A percentile compares a stretch with the other conserved stretches of the same genome.
Conservation (phyloP, 2,797 vertebrate genomes). For the Tamandua tetradactyla region DNA sequence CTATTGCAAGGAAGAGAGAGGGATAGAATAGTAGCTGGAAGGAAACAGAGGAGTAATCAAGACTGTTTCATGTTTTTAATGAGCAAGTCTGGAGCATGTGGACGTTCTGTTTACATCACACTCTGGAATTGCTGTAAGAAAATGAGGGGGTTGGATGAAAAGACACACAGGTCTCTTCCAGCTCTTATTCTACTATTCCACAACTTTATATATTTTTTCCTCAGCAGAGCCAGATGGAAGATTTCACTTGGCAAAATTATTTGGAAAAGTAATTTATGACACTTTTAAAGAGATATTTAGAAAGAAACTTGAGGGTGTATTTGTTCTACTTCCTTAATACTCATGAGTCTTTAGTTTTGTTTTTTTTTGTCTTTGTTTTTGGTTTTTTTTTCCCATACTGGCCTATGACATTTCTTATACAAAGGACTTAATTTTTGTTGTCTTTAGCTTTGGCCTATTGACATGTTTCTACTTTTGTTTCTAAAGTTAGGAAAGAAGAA, state of each 20-base stretch:
- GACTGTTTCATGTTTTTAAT: conserved; percentile 41
- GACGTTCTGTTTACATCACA: conserved; percentile 64
- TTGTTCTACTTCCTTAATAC: conserved; percentile 2
- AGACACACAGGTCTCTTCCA: background rate
- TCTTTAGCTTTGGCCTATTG: background rate
- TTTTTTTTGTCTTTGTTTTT: no score
- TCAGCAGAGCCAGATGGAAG: conserved; percentile 53
- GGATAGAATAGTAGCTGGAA: background rate
- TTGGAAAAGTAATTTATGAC: conserved; percentile 4
- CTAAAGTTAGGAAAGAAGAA: background rate
- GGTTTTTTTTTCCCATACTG: background rate
- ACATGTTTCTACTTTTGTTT: background rate
- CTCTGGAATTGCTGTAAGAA: conserved; percentile 53
- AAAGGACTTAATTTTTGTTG: background rate
- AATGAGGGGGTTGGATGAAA: conserved; percentile 47
- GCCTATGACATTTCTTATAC: background rate
- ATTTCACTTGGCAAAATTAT: conserved; percentile 31
- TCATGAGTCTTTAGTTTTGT: background rate
- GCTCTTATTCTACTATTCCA: conserved; percentile 13
- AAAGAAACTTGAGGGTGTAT: background rate
- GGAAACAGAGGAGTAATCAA: background rate
- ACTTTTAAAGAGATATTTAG: conserved; percentile 41
- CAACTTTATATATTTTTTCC: conserved; percentile 32
- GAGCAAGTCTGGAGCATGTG: conserved; percentile 50
- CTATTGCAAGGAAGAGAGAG: background rate